Evolutionary conservation across 2,797 vertebrate species (phyloP).

Genomic region (Oryzias sinensis): DNA sequence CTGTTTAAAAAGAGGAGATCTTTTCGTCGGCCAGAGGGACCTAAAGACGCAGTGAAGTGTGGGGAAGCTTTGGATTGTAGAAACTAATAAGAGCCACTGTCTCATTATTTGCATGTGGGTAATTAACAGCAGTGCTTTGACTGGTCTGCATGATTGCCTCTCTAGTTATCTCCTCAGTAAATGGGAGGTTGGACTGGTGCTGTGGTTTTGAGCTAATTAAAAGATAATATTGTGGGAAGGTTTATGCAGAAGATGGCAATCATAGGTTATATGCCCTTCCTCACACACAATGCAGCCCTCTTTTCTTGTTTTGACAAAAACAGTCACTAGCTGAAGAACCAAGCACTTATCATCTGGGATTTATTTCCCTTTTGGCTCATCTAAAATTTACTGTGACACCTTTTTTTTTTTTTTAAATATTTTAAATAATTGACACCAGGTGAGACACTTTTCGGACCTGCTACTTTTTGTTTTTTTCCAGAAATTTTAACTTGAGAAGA

Average conservation of each 20-base stretch:
- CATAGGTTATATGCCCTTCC: conserved; percentile 34
- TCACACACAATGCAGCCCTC: conserved; percentile 23
- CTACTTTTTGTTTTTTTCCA: no score
- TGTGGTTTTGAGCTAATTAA: conserved; percentile 82
- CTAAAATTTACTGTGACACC: not conserved
- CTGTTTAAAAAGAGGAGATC: conserved; percentile 55
- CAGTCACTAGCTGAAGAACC: conserved; percentile 12
- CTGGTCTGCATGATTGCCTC: conserved; percentile 76
- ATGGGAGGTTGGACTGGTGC: conserved; percentile 70
- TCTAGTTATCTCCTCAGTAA: conserved; percentile 76
- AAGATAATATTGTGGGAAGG: conserved; percentile 77
- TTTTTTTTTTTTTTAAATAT: not conserved
- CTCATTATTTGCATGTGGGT: conserved; percentile 79
- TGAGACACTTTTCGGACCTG: not conserved
- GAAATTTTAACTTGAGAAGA: no score
- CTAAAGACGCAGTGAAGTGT: conserved; percentile 68
- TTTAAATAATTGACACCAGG: not conserved
- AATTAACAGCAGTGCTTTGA: conserved; percentile 77
- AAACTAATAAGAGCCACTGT: conserved; percentile 76
- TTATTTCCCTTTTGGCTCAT: not conserved
- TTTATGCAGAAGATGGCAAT: conserved; percentile 59
- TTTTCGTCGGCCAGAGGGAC: conserved; percentile 56
- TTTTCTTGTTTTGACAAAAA: conserved; percentile 40
- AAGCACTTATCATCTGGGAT: conserved; percentile 15
- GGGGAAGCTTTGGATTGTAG: conserved; percentile 74